These are phyloP conservation scores for Acropora tenuis DNA, from an alignment of 64 coral and sea anemone species.

Conservation along the genomic window DNA sequence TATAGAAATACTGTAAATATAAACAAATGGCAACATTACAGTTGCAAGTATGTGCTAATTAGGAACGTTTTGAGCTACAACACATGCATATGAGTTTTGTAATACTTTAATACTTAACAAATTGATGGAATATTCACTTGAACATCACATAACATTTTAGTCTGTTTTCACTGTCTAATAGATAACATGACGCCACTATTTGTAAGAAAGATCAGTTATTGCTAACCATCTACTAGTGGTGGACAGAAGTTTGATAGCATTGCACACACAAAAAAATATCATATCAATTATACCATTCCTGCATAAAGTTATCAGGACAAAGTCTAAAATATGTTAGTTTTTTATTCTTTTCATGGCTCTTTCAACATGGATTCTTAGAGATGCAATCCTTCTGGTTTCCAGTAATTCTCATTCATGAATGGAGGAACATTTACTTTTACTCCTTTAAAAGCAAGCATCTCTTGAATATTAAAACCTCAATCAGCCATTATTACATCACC, in stretches of 20 bases:
- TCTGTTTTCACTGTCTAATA: conserved; percentile 3
- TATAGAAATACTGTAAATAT: conserved; percentile 18
- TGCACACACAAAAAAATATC: conserved; percentile 39
- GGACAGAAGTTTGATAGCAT: conserved; percentile 40
- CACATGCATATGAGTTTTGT: background rate
- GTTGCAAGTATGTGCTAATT: background rate
- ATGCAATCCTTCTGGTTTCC: conserved; percentile 63
- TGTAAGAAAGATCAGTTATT: background rate
- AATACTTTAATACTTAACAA: background rate
- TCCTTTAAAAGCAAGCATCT: conserved; percentile 63
- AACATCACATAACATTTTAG: background rate
- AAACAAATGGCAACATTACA: background rate
- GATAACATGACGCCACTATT: background rate
- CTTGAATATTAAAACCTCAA: conserved; percentile 27
- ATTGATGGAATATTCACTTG: background rate
- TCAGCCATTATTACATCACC: conserved; percentile 77
- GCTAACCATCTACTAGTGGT: conserved; percentile 49
- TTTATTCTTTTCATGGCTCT: conserved; percentile 63
- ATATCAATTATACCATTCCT: conserved; percentile 35
- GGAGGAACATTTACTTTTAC: conserved; percentile 76
- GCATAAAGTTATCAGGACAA: conserved; percentile 26
- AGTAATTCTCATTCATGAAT: conserved; percentile 71
- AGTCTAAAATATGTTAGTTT: conserved; percentile 76
- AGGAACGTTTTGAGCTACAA: background rate
- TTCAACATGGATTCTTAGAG: conserved; percentile 62